These are phyloP conservation scores for Hirundichthys speculiger DNA, from an alignment of 2,113 vertebrate genomes.

Conservation along the genomic window DNA sequence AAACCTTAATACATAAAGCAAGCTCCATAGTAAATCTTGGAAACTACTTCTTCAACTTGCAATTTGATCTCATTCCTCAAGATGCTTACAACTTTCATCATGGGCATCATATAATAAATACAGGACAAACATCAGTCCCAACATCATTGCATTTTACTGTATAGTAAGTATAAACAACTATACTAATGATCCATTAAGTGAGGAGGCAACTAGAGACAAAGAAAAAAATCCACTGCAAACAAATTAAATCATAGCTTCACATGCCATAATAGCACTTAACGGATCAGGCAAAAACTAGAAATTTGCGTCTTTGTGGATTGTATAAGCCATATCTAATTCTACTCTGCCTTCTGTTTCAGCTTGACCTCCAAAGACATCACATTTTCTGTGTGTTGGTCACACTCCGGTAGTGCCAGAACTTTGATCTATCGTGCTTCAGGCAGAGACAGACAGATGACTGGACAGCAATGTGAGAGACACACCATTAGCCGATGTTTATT, in stretches of 20 bases:
- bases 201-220: not conserved
- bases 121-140: no score
- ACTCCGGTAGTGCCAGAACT: conserved; percentile 17
- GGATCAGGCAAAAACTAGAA: conserved; percentile 17
- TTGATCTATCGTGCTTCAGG: conserved; percentile 36
- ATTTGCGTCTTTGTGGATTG: not conserved
- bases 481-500: conserved; percentile 6
- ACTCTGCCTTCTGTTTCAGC: conserved; percentile 40
- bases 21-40: no score
- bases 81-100: no score
- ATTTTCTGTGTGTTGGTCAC: conserved; percentile 13
- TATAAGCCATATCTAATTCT: conserved; percentile 19
- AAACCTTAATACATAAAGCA: no score
- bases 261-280: not conserved
- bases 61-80: no score
- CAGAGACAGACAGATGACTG: conserved; percentile 32
- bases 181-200: not conserved
- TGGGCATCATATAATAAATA: no score
- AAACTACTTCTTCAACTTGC: no score
- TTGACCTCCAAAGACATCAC: conserved; percentile 38
- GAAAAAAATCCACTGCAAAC: not conserved
- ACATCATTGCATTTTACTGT: not conserved
- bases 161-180: not conserved
- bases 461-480: conserved; percentile 13
- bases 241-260: not conserved